Evolutionary conservation across 2,888 invertebrate genomes (phyloP).

Genomic region (Heterodera filipjevi): DNA sequence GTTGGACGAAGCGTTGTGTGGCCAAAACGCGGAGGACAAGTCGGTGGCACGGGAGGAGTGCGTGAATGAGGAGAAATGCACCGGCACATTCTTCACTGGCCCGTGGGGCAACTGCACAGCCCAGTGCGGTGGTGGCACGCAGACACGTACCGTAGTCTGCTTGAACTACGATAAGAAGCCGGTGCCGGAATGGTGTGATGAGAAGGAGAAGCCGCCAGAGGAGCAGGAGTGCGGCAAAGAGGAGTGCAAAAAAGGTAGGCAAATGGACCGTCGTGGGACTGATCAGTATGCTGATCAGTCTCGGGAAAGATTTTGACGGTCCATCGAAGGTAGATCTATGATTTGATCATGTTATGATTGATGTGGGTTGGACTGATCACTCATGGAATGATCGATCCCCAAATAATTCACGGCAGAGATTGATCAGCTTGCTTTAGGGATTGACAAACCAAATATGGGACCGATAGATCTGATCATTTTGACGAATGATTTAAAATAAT

Average conservation of each 20-base stretch:
- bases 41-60: constrained; percentile 69
- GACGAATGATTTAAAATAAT: no score
- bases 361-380: no score
- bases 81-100: constrained; percentile 84
- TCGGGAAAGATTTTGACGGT: no score
- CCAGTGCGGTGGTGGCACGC: constrained; percentile 80
- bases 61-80: constrained; percentile 76
- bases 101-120: constrained; percentile 74
- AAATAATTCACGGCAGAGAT: no score
- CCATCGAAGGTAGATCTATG: no score
- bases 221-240: constrained; percentile 64
- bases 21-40: constrained; percentile 70
- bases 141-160: constrained; percentile 78
- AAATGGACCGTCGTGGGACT: no score
- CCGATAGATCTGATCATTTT: no score
- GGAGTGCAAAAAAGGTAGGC: constrained; percentile 58
- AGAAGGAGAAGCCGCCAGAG: constrained; percentile 71
- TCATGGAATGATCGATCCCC: no score
- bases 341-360: no score
- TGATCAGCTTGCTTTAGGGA: no score
- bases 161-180: constrained; percentile 74
- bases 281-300: no score
- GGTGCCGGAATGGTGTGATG: constrained; percentile 72
- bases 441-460: no score
- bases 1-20: constrained; percentile 70